Conservation (phyloP, 2,113 vertebrate species). For the Etheostoma spectabile region DNA sequence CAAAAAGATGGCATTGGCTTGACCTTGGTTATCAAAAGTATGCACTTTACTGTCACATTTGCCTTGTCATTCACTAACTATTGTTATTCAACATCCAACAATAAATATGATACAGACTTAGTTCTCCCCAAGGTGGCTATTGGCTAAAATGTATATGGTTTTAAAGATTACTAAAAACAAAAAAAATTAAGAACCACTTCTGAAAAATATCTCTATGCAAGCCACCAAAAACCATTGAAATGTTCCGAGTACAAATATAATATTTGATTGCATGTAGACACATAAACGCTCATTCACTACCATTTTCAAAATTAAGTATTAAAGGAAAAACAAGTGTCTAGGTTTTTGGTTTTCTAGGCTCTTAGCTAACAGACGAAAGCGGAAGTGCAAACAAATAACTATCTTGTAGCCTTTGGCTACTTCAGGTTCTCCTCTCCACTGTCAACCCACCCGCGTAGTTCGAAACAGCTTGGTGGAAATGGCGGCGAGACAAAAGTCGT, state of each 20-base stretch:
- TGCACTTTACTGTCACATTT: background rate
- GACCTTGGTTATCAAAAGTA: background rate
- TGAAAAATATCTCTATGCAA: background rate
- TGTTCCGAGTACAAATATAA: background rate
- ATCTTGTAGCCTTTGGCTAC: background rate
- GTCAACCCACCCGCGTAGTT: constrained; percentile 43
- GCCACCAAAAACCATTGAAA: background rate
- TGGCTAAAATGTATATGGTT: background rate
- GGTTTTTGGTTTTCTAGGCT: background rate
- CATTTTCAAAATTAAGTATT: background rate
- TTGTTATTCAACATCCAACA: background rate
- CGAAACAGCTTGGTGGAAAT: constrained; percentile 51
- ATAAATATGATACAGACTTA: background rate
- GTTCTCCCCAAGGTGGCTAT: background rate
- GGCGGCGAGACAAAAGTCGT: constrained; percentile 29
- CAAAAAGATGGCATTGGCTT: background rate
- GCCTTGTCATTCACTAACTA: background rate
- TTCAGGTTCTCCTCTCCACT: background rate
- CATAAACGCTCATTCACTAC: background rate
- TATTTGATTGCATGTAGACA: background rate
- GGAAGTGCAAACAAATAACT: background rate
- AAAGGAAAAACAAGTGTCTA: background rate
- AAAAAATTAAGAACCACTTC: too few species aligned
- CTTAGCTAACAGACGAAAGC: constrained; percentile 12
- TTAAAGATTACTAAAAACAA: background rate